Evolutionary conservation across 2,888 invertebrate genomes (phyloP).

Genomic region (Thysanoteuthis rhombus): DNA sequence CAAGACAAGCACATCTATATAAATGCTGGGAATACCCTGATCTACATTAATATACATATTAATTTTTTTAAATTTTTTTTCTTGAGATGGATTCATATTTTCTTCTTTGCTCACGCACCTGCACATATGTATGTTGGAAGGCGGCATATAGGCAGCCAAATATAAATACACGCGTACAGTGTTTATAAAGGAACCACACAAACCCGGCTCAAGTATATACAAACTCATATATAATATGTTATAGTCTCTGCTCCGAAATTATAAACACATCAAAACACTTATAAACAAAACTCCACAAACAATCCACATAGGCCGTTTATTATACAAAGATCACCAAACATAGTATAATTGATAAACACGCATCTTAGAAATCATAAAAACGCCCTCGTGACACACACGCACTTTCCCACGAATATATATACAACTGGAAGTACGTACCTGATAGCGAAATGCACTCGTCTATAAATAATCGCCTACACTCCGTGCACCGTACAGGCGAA

Average conservation of each 20-base stretch:
- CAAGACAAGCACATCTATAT: too few species aligned
- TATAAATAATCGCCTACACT: too few species aligned
- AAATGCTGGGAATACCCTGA: neutral
- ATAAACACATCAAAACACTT: neutral
- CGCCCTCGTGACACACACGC: neutral
- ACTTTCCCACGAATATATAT: neutral
- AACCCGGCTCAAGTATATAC: neutral
- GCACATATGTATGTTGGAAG: neutral
- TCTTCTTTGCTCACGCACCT: neutral
- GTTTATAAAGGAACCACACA: neutral
- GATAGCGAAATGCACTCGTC: too few species aligned
- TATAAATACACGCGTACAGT: neutral
- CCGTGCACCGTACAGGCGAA: too few species aligned
- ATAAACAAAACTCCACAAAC: neutral
- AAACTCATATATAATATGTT: neutral
- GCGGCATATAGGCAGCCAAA: neutral
- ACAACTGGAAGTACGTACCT: neutral
- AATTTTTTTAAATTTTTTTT: neutral
- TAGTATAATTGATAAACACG: neutral
- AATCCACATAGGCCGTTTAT: neutral
- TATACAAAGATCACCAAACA: neutral
- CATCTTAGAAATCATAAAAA: neutral
- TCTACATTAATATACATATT: neutral
- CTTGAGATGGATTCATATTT: neutral
- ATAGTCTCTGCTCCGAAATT: neutral